Evolutionary conservation across 2,113 vertebrate species (phyloP).

Genomic region (Heteronetta atricapilla): DNA sequence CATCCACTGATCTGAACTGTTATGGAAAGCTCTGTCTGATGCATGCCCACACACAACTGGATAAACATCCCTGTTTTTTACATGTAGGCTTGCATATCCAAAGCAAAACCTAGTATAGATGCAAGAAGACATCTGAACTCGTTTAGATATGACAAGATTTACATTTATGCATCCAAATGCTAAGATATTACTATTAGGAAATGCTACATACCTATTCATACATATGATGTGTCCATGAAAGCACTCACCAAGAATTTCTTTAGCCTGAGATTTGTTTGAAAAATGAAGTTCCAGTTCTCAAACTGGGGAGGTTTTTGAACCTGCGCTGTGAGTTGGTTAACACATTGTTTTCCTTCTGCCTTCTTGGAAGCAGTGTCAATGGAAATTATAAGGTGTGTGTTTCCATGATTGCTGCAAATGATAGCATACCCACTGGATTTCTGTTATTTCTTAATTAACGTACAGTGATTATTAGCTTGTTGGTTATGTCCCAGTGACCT

Average conservation of each 20-base stretch:
- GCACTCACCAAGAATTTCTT: neutral
- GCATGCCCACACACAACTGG: accelerated
- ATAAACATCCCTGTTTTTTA: neutral
- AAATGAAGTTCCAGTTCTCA: neutral
- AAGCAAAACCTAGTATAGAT: neutral
- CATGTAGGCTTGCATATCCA: accelerated
- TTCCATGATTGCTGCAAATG: neutral
- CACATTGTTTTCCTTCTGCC: neutral
- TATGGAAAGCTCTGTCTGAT: neutral
- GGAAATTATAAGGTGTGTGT: neutral
- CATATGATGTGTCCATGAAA: neutral
- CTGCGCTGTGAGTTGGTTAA: accelerated
- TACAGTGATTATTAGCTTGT: neutral
- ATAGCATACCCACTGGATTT: neutral
- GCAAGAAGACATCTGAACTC: neutral
- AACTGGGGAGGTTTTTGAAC: neutral
- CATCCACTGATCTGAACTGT: neutral
- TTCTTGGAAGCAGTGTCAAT: neutral
- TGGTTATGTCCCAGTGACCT: neutral
- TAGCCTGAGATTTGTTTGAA: neutral
- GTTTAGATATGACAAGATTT: neutral
- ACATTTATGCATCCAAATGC: neutral
- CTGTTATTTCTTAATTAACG: neutral
- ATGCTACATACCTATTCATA: neutral
- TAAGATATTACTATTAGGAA: neutral